Evolutionary conservation across 2,888 invertebrate genomes (phyloP).

Genomic region (Hartigia nigra): DNA sequence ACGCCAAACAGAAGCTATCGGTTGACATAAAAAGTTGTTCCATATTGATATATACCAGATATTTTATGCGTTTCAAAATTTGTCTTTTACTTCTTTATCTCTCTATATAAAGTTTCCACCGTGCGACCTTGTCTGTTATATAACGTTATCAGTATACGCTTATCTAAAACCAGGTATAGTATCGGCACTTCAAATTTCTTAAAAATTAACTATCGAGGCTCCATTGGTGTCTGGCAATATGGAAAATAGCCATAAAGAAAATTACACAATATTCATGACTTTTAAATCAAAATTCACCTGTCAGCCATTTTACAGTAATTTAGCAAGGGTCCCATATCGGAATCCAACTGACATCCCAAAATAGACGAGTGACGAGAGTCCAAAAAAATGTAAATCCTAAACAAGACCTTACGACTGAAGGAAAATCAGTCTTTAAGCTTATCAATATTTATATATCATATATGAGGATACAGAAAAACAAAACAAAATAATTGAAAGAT

Average conservation of each 20-base stretch:
- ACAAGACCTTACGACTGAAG: too few relatives aligned
- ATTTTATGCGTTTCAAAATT: conserved; percentile 50
- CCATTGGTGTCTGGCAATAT: too few relatives aligned
- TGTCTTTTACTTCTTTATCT: conserved; percentile 33
- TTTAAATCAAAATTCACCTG: neutral
- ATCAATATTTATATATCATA: neutral
- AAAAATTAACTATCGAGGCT: too few relatives aligned
- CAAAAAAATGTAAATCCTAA: too few relatives aligned
- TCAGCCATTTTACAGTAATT: neutral
- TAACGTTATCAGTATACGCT: neutral
- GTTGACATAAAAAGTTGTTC: conserved; percentile 55
- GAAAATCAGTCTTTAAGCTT: neutral
- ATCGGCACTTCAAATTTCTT: neutral
- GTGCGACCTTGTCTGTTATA: too few relatives aligned
- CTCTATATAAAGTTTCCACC: conserved; percentile 39
- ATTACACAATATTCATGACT: neutral
- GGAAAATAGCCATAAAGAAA: neutral
- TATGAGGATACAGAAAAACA: neutral
- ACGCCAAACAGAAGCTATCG: conserved; percentile 38
- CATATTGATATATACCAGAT: conserved; percentile 55
- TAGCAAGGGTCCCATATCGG: neutral
- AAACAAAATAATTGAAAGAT: neutral
- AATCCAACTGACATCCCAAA: neutral
- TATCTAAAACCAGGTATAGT: neutral
- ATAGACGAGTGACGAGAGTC: too few relatives aligned